Evolutionary conservation across 1,140 invertebrate genomes (phyloP).

Genomic region (Trichonephila inaurata): DNA sequence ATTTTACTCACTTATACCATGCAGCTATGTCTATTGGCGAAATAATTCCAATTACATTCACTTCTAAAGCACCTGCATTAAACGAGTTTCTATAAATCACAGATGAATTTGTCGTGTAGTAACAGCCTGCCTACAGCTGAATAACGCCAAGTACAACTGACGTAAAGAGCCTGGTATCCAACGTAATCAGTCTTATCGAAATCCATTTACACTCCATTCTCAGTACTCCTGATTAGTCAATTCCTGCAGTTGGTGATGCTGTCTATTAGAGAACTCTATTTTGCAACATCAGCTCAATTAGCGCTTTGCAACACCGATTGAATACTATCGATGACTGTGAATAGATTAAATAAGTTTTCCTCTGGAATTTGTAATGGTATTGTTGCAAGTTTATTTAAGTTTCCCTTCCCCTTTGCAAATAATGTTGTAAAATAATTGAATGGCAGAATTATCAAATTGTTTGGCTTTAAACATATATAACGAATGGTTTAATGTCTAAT

Average conservation of each 20-base stretch:
- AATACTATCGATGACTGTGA: background rate
- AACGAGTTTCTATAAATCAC: slow-evolving; percentile 35
- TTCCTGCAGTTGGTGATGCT: slow-evolving; percentile 28
- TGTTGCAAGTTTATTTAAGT: background rate
- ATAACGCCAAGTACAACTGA: slow-evolving; percentile 8
- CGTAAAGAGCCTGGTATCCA: slow-evolving; percentile 6
- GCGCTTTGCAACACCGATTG: background rate
- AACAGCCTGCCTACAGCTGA: background rate
- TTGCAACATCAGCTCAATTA: slow-evolving; percentile 61
- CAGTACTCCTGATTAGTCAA: slow-evolving; percentile 21
- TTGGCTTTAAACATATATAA: background rate
- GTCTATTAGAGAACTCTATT: slow-evolving; percentile 34
- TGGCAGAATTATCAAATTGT: background rate
- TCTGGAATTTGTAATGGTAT: background rate
- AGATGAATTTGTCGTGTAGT: background rate
- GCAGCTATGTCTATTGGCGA: too few relatives aligned
- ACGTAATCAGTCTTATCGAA: slow-evolving; percentile 43
- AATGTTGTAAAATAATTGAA: background rate
- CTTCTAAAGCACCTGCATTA: slow-evolving; percentile 30
- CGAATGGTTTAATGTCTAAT: background rate
- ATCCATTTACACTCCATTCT: slow-evolving; percentile 62
- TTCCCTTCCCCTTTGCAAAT: background rate
- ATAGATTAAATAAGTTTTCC: slow-evolving; percentile 34
- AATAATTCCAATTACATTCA: background rate
- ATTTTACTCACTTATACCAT: background rate